Evolutionary conservation across 2,113 vertebrate genomes (phyloP).

Genomic region (Leiothrix lutea): DNA sequence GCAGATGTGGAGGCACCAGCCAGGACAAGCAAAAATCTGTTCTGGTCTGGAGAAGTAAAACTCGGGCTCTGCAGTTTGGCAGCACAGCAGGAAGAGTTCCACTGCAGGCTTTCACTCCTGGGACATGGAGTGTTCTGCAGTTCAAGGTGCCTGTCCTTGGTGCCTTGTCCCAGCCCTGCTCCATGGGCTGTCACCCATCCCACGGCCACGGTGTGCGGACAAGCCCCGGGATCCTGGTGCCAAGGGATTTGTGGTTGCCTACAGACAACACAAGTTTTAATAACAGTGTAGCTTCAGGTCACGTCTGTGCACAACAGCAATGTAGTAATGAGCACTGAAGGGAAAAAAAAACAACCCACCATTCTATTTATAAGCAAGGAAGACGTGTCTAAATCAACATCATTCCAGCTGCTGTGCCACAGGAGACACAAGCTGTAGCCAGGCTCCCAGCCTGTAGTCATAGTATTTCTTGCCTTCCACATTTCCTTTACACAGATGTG

Average conservation of each 20-base stretch:
- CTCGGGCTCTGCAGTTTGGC: background rate
- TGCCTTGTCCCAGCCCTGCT: background rate
- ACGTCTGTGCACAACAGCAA: background rate
- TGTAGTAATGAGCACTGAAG: background rate
- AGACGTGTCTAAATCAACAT: background rate
- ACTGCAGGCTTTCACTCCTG: background rate
- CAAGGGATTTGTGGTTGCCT: background rate
- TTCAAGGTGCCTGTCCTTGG: fast-evolving
- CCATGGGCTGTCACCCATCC: fast-evolving
- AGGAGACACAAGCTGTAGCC: background rate
- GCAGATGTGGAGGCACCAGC: background rate
- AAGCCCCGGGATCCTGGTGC: background rate
- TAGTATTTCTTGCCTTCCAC: background rate
- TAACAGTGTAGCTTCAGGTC: background rate
- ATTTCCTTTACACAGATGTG: background rate
- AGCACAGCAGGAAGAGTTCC: background rate
- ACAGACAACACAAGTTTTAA: background rate
- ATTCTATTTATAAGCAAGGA: background rate
- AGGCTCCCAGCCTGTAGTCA: background rate
- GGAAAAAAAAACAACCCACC: background rate
- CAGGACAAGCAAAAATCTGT: background rate
- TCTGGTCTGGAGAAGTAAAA: background rate
- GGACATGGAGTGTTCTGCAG: background rate
- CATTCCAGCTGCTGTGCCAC: background rate
- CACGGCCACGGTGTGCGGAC: fast-evolving